These are phyloP conservation scores for Apteryx owenii DNA, from an alignment of 2,113 vertebrate species.

Conservation along the genomic window DNA sequence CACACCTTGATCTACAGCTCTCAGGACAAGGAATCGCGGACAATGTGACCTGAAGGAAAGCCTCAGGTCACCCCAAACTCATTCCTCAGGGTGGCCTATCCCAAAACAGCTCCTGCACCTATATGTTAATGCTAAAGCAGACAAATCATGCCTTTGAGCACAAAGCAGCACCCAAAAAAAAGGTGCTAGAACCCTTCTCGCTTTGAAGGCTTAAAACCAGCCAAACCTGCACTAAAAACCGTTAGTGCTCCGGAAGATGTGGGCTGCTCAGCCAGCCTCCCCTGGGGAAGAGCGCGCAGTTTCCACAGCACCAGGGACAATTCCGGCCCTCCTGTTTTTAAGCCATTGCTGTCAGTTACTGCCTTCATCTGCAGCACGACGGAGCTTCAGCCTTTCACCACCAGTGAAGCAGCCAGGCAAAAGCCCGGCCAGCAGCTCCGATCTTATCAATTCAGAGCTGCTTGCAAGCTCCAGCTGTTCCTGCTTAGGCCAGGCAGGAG, in stretches of 20 bases:
- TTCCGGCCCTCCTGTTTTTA: not conserved
- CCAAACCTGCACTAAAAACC: not conserved
- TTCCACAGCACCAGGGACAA: not conserved
- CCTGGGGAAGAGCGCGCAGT: not conserved
- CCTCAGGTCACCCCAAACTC: not conserved
- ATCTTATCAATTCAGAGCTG: not conserved
- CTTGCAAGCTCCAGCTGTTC: not conserved
- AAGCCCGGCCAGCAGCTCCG: not conserved
- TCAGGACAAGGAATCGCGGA: not conserved
- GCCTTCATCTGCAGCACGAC: not conserved
- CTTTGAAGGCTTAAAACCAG: not conserved
- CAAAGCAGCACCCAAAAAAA: not conserved
- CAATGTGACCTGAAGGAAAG: not conserved
- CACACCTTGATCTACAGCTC: not conserved
- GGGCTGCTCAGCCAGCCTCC: not conserved
- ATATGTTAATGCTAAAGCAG: too few species aligned
- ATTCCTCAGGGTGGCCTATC: not conserved
- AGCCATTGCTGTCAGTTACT: fast-evolving
- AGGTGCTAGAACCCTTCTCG: not conserved
- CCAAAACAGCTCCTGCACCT: not conserved
- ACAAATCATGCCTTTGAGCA: too few species aligned
- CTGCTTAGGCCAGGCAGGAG: not conserved
- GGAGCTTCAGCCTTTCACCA: not conserved
- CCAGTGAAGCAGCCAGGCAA: not conserved
- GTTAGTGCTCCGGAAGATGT: not conserved